Percentiles rank a stretch among this genome's conserved stretches.
Conservation (phyloP, 1,140 invertebrate genomes). For the Zophobas atratus region DNA sequence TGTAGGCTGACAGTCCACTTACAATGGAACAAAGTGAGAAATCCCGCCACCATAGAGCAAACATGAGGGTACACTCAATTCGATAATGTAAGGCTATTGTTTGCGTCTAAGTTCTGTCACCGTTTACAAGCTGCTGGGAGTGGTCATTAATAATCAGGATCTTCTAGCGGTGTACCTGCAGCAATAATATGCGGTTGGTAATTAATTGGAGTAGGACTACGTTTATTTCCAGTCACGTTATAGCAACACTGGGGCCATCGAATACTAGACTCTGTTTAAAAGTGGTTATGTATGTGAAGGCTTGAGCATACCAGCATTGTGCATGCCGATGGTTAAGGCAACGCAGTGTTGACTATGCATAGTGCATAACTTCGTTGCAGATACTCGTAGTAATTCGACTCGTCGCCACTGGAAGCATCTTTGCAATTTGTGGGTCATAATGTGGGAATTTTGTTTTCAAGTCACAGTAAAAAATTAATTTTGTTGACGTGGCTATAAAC, state of each 20-base stretch:
- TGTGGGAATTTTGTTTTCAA: no score
- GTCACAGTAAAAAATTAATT: no score
- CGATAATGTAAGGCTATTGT: slow-evolving; percentile 31
- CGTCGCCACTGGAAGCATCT: no score
- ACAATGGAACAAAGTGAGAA: slow-evolving; percentile 39
- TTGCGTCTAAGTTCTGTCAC: slow-evolving; percentile 32
- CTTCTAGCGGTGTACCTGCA: slow-evolving; percentile 16
- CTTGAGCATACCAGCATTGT: no score
- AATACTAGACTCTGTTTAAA: no score
- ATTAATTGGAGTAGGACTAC: not conserved
- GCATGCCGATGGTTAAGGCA: no score
- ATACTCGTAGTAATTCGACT: no score
- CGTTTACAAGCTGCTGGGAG: slow-evolving; percentile 23
- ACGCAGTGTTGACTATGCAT: no score
- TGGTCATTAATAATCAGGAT: slow-evolving; percentile 39
- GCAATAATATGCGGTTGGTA: slow-evolving; percentile 7
- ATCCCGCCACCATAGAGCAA: slow-evolving; percentile 11
- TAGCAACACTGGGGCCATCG: not conserved
- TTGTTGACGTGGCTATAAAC: no score
- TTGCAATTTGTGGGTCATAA: no score
- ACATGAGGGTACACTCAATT: slow-evolving; percentile 37
- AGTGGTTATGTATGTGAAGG: no score
- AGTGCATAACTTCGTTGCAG: no score
- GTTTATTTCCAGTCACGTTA: slow-evolving; percentile 5
- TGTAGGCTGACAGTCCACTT: slow-evolving; percentile 11